phyloP scores from a whole-genome alignment of 30 jellyfish, hydroid and myxozoan genomes.

The Cassiopea andromeda region DNA sequence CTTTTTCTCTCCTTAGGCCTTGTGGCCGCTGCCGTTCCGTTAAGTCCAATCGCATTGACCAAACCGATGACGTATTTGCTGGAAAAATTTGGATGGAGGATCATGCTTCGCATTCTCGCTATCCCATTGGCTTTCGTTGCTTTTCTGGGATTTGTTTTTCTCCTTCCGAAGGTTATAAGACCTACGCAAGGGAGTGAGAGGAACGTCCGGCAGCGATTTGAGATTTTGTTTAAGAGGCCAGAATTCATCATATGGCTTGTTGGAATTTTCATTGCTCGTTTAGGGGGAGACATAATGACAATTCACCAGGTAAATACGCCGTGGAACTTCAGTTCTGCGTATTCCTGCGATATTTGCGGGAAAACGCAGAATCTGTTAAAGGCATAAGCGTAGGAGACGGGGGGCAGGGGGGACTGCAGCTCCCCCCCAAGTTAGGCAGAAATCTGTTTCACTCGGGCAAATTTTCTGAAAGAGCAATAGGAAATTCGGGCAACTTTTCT shows the following conservation, averaged over 20 bases:
- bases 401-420: too few species aligned
- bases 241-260: slow-evolving; percentile 14
- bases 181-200: not conserved
- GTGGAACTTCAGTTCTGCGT: not conserved
- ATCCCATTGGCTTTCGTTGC: slow-evolving; percentile 1
- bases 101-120: slow-evolving; percentile 12
- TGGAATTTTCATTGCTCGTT: slow-evolving; percentile 12
- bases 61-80: slow-evolving; percentile 1
- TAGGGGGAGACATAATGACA: slow-evolving; percentile 31
- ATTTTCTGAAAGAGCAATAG: too few species aligned
- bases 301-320: slow-evolving; percentile 8
- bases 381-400: too few species aligned
- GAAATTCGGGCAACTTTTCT: too few species aligned
- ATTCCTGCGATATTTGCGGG: too few species aligned
- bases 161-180: not conserved
- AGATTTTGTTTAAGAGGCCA: not conserved
- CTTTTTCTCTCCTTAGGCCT: not conserved
- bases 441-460: too few species aligned
- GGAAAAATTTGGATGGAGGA: slow-evolving; percentile 24
- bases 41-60: slow-evolving; percentile 16
- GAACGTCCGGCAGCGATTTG: not conserved
- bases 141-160: not conserved
- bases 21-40: slow-evolving; percentile 9
- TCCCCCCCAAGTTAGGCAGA: too few species aligned
- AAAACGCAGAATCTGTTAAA: too few species aligned